Conservation (phyloP, 2,888 invertebrate genomes). For the Drosophila niveifrons region DNA sequence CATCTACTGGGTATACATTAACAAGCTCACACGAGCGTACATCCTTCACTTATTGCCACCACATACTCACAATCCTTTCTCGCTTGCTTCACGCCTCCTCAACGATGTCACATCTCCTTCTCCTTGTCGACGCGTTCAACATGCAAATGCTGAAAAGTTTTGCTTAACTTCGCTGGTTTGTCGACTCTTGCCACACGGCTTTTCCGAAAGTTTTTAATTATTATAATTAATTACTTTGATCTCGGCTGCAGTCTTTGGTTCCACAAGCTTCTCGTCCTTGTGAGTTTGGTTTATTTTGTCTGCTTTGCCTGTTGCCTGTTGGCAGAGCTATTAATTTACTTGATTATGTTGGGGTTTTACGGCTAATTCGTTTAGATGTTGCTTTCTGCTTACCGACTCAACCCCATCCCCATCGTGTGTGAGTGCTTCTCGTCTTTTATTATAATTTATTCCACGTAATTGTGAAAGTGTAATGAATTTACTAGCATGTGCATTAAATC, state of each 20-base stretch:
- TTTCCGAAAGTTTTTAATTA: slow-evolving; percentile 77
- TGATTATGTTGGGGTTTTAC: slow-evolving; percentile 76
- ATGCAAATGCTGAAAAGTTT: slow-evolving; percentile 56
- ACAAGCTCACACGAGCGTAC: slow-evolving; percentile 31
- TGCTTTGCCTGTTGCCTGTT: slow-evolving; percentile 31
- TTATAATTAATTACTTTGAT: slow-evolving; percentile 82
- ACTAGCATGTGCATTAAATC: slow-evolving; percentile 54
- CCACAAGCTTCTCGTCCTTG: slow-evolving; percentile 23
- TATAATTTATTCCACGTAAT: slow-evolving; percentile 74
- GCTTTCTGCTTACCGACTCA: slow-evolving; percentile 16
- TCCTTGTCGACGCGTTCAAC: slow-evolving; percentile 10
- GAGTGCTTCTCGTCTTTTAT: slow-evolving; percentile 46
- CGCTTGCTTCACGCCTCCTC: background rate
- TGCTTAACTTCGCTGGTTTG: slow-evolving; percentile 46
- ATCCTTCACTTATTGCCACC: slow-evolving; percentile 9
- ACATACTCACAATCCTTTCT: background rate
- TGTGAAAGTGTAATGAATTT: slow-evolving; percentile 74
- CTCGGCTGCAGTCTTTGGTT: slow-evolving; percentile 57
- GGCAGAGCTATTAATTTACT: slow-evolving; percentile 75
- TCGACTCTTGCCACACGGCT: slow-evolving; percentile 54
- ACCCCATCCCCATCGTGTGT: slow-evolving; percentile 19
- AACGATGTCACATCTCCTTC: background rate
- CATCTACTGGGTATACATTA: slow-evolving; percentile 18
- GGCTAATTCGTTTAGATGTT: slow-evolving; percentile 64
- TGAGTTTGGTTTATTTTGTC: background rate